A percentile compares a stretch with the other conserved stretches of the same genome.
Evolutionary conservation across 2,113 vertebrate species (phyloP).

Genomic region (Empidonax alnorum): DNA sequence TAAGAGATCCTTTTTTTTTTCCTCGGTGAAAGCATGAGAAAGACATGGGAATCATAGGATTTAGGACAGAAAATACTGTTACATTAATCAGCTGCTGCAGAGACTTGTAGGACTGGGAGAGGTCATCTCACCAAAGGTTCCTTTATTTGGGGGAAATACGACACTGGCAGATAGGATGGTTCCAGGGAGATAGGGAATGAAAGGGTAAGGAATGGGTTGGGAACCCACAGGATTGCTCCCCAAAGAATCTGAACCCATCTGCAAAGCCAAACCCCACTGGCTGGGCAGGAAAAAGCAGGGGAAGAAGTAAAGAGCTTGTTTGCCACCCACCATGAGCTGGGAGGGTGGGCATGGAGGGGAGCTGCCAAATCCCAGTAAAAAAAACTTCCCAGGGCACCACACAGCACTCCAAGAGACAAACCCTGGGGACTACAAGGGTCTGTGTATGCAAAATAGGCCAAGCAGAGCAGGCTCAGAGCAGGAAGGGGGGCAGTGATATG

Average conservation of each 20-base stretch:
- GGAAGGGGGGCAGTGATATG: neutral
- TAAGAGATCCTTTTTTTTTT: neutral
- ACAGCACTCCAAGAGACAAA: neutral
- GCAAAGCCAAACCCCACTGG: neutral
- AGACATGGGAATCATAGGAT: neutral
- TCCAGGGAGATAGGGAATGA: neutral
- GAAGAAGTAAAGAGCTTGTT: rapidly evolving
- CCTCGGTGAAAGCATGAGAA: neutral
- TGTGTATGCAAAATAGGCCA: neutral
- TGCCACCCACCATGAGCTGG: neutral
- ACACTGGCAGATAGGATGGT: neutral
- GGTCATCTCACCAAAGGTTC: neutral
- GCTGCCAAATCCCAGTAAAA: neutral
- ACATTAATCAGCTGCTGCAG: neutral
- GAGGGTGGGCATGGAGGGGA: neutral
- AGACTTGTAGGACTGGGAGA: neutral
- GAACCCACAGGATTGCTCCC: neutral
- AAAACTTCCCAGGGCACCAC: neutral
- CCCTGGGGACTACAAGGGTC: neutral
- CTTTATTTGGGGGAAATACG: neutral
- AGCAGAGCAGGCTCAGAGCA: neutral
- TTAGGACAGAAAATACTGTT: neutral
- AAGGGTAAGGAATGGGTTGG: neutral
- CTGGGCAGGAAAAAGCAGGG: neutral
- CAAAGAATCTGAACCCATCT: neutral